phyloP scores from a whole-genome alignment of 64 coral and sea anemone genomes.

The Astreopora myriophthalma region DNA sequence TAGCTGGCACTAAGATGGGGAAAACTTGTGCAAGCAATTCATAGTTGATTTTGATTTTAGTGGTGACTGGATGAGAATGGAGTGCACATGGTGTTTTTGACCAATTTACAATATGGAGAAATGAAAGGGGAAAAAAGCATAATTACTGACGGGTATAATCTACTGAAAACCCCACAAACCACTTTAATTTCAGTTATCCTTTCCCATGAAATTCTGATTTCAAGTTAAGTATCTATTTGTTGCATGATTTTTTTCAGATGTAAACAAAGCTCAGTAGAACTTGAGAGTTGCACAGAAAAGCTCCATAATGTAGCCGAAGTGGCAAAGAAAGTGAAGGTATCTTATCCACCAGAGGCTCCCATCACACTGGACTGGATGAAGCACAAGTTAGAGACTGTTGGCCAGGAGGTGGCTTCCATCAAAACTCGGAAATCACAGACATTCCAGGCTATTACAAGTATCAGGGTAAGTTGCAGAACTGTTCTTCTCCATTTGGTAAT shows the following conservation, averaged over 20 bases:
- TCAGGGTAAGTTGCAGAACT: constrained; percentile 86
- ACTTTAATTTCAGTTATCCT: too few species aligned
- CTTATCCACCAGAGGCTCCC: constrained; percentile 82
- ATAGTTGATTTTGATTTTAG: too few species aligned
- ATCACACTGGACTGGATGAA: constrained; percentile 98
- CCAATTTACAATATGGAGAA: too few species aligned
- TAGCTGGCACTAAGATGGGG: too few species aligned
- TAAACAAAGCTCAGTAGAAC: constrained; percentile 74
- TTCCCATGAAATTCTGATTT: not conserved
- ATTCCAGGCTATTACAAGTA: constrained; percentile 55
- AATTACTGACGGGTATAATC: too few species aligned
- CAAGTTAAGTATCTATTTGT: not conserved
- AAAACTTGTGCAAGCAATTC: too few species aligned
- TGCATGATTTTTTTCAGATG: constrained; percentile 33
- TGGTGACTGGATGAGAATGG: too few species aligned
- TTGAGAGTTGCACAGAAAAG: constrained; percentile 83
- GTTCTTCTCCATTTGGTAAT: too few species aligned
- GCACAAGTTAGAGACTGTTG: constrained; percentile 70
- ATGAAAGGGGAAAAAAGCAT: too few species aligned
- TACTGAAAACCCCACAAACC: too few species aligned
- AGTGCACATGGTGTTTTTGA: too few species aligned
- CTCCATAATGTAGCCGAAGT: constrained; percentile 72
- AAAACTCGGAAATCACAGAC: constrained; percentile 83
- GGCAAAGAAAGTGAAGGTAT: constrained; percentile 76
- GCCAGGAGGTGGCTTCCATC: constrained; percentile 74